These are phyloP conservation scores for Lathronympha strigana DNA, from an alignment of 2,888 invertebrate genomes.

Conservation along the genomic window DNA sequence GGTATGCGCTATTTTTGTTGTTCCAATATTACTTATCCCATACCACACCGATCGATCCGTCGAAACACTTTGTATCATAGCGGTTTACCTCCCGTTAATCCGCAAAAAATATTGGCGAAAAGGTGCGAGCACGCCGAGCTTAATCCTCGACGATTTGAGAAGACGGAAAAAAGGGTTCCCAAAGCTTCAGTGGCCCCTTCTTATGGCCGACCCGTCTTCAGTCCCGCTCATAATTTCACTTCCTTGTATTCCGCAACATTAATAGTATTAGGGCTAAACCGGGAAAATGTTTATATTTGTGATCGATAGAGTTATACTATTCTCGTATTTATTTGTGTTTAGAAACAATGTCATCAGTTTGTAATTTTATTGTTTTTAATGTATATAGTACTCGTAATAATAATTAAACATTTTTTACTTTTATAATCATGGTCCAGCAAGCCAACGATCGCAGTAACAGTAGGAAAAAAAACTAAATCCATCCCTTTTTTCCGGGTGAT, in stretches of 20 bases:
- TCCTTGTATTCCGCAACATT: slow-evolving; percentile 3
- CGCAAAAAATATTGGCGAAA: slow-evolving; percentile 77
- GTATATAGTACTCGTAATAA: no score
- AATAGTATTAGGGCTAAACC: background rate
- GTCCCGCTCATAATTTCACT: slow-evolving; percentile 62
- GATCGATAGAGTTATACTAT: background rate
- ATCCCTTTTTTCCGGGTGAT: no score
- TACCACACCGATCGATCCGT: slow-evolving; percentile 58
- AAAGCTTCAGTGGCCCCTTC: slow-evolving; percentile 61
- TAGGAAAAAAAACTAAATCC: no score
- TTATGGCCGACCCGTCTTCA: slow-evolving; percentile 65
- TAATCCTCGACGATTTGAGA: slow-evolving; percentile 81
- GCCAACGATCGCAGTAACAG: no score
- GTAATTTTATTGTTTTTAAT: no score
- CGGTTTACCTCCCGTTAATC: slow-evolving; percentile 69
- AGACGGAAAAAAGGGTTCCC: slow-evolving; percentile 80
- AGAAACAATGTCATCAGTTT: no score
- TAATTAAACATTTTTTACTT: no score
- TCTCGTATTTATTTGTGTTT: no score
- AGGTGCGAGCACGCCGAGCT: slow-evolving; percentile 76
- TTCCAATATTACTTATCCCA: background rate
- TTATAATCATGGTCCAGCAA: no score
- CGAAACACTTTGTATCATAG: slow-evolving; percentile 71
- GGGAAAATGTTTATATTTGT: background rate
- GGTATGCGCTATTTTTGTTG: background rate